Evolutionary conservation across 2,113 vertebrate genomes (phyloP), one percentile per base, ranked within the genome.

Genomic region (Oceanites oceanicus): DNA sequence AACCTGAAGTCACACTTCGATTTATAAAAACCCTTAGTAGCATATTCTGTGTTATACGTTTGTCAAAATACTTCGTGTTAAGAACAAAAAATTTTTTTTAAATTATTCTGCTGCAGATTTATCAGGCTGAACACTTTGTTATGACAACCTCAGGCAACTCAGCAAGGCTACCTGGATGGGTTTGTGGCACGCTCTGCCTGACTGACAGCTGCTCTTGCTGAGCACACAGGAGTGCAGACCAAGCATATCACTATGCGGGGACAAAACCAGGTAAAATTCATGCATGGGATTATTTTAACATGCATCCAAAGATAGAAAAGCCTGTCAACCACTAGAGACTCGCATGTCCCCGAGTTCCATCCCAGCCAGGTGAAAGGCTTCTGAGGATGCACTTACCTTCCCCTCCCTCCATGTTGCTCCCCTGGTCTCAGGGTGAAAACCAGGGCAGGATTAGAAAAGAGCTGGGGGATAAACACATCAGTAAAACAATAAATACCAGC

Each of bases 401-500:
- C 53, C 32, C 20, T 73, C 49, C 72, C 73, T 74, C 26, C 47
- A 7, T 4, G 3, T 29, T 56, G 30, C 47, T 67, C 65, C 61
- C 50, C 21, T n/a, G 15, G 30, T 75, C 85, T 84, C 72, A 67
- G 84, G 92, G 90, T 96, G 81, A 93, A 97, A 96, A 93, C 27
- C 25, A 6, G 93, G 79, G 74, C 86, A 95, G 53, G 56, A 88
- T 90, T 89, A 94, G 92, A 78, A 86, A 83, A 91, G 49, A 91
- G 83, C 61, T 82, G 42, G 32, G 42, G 91, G 58, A 90, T 91
- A 96, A 97, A 89, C 83, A 88, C 47, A 81, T 81, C 3, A 1
- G 68, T 97, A 86, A 93, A 95, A 96, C 83, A 95, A 95, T 93
- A 97, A 96, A 97, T 92, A 94, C 86, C 88, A 94, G 68, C 47